Conservation (phyloP, 2,113 vertebrate genomes). For the Murina feae region DNA sequence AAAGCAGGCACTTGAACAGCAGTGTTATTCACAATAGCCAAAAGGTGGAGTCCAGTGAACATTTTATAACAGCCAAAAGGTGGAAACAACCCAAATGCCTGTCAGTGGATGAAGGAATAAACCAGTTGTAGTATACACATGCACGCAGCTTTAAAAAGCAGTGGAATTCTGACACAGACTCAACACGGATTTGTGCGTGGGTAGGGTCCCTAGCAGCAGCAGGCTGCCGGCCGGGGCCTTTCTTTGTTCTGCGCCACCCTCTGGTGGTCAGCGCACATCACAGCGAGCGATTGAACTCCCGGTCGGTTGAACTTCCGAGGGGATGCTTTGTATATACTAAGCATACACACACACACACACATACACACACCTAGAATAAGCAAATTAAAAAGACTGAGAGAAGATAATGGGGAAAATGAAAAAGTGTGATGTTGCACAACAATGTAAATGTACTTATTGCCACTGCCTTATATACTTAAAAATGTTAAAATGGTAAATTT, state of each 20-base stretch:
- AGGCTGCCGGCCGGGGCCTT: too few species aligned
- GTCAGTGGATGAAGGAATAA: background rate
- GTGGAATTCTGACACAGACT: background rate
- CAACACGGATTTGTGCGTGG: background rate
- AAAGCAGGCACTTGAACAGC: background rate
- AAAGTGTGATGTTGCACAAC: background rate
- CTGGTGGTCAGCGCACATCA: too few species aligned
- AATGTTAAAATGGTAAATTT: background rate
- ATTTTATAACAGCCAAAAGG: background rate
- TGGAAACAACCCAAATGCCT: background rate
- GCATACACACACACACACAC: too few species aligned
- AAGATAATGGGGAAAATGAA: background rate
- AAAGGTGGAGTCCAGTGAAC: too few species aligned
- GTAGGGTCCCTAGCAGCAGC: too few species aligned
- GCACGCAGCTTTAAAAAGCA: background rate
- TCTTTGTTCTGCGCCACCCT: too few species aligned
- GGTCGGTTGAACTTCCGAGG: too few species aligned
- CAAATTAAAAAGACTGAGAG: background rate
- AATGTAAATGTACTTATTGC: background rate
- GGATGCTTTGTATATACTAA: too few species aligned
- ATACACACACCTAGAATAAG: background rate
- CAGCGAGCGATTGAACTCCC: too few species aligned
- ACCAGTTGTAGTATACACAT: background rate
- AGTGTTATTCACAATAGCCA: background rate
- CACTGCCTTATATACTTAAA: background rate